phyloP scores from a whole-genome alignment of 2,113 vertebrate species.

The Meriones unguiculatus region DNA sequence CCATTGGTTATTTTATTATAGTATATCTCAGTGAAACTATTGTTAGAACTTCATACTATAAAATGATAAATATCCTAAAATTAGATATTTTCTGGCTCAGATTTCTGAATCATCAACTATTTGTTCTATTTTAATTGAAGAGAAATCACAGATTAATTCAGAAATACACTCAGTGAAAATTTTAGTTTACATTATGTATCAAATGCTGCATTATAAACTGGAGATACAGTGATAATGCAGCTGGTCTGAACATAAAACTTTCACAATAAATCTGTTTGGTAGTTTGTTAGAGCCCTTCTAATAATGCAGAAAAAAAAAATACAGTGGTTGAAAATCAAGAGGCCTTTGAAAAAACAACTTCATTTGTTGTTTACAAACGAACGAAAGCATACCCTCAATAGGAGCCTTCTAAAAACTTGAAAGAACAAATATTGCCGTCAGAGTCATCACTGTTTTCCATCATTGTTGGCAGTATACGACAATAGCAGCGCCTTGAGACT shows the following conservation, averaged over 20 bases:
- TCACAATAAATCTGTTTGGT: neutral
- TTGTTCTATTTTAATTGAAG: conserved; percentile 30
- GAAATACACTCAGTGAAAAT: conserved; percentile 42
- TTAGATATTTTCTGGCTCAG: conserved; percentile 29
- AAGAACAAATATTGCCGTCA: neutral
- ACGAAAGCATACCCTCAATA: neutral
- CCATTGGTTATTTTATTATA: conserved; percentile 36
- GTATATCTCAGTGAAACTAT: neutral
- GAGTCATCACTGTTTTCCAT: neutral
- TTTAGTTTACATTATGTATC: neutral
- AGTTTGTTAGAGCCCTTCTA: neutral
- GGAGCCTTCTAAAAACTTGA: conserved; percentile 27
- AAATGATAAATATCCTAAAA: conserved; percentile 37
- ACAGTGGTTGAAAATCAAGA: neutral
- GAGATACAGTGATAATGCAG: neutral
- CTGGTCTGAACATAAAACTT: neutral
- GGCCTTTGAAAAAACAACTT: conserved; percentile 41
- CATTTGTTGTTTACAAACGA: neutral
- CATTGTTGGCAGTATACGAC: neutral
- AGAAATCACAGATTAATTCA: conserved; percentile 19
- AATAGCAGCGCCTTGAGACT: neutral
- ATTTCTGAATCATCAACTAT: conserved; percentile 27
- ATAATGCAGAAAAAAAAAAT: neutral
- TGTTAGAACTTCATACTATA: conserved; percentile 47
- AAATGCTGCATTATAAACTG: neutral